Conservation (phyloP, 2,888 invertebrate species). For the Conchocele bisecta region DNA sequence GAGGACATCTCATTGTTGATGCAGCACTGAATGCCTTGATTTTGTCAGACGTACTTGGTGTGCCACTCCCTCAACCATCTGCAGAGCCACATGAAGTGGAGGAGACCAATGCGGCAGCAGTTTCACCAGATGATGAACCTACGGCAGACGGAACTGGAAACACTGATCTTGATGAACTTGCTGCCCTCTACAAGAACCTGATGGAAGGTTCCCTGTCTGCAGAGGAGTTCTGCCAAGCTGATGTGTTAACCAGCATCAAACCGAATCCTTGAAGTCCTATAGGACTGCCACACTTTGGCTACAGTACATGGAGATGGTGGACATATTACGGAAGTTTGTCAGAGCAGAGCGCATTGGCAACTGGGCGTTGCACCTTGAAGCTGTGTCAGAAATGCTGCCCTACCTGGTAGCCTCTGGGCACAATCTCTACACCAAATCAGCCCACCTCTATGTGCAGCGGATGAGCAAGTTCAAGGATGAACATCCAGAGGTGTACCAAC, state of each 20-base stretch:
- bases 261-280: background rate
- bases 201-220: background rate
- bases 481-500: slow-evolving; percentile 47
- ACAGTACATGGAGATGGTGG: slow-evolving; percentile 41
- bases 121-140: background rate
- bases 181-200: background rate
- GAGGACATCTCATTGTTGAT: slow-evolving; percentile 56
- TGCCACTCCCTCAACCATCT: background rate
- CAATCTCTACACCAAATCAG: slow-evolving; percentile 50
- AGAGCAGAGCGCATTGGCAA: slow-evolving; percentile 30
- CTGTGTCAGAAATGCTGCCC: slow-evolving; percentile 47
- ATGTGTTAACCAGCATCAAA: background rate
- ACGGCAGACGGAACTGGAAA: background rate
- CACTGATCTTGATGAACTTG: background rate
- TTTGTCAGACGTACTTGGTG: background rate
- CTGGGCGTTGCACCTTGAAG: slow-evolving; percentile 43
- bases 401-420: slow-evolving; percentile 60
- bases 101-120: background rate
- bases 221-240: background rate
- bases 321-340: slow-evolving; percentile 8
- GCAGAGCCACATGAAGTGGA: background rate
- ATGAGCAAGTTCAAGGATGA: slow-evolving; percentile 32
- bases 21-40: slow-evolving; percentile 24
- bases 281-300: slow-evolving; percentile 18
- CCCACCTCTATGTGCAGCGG: slow-evolving; percentile 40